Evolutionary conservation across 2,113 vertebrate genomes (phyloP), one percentile per base, ranked within the genome.

Genomic region (Nothocercus julius): DNA sequence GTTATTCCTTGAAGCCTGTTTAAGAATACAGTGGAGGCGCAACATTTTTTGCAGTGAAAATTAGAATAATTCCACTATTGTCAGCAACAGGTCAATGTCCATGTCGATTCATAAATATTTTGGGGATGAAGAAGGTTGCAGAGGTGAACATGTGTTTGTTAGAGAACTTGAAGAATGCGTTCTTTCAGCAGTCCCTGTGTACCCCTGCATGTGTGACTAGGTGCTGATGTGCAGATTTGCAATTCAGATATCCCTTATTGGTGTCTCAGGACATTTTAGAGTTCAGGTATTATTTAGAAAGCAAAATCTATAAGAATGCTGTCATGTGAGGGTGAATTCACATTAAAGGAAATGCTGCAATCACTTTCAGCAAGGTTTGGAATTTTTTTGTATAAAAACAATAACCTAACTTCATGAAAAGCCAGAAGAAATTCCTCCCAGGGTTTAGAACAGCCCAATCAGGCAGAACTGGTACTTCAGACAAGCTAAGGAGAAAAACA

Each of bases 401-500:
- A 4, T 19, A 77, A 59, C 36, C 11, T n/a, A 19, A 0, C 1
- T 72, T 88, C 53, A 40, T 42, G 53, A 85, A 69, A 82, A 66
- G 6, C 36, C 53, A 62, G 25, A 59, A 72, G 5, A 80, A 66
- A 25, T 85, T 91, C 85, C 54, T 38, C 82, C 45, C 25, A 8
- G 32, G 24, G 4, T 63, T 91, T 95, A 66, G 68, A 76, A 36
- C 10, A 63, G 22, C 27, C 40, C 69, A 56, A 45, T 62, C 34
- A 34, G 70, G 6, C 42, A 62, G 53, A 38, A 62, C 5, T 61
- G 28, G 28, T 47, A 72, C 68, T 56, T 91, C 61, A 83, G 28
- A 68, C 56, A 90, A 89, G 87, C 73, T 25, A 70, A 85, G 72
- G 51, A 81, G 67, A 70, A 92, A 32, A 80, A 85, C 11, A 61